Evolutionary conservation across 2,797 vertebrate genomes (phyloP).

Genomic region (Gymnoscopelus microlampas): DNA sequence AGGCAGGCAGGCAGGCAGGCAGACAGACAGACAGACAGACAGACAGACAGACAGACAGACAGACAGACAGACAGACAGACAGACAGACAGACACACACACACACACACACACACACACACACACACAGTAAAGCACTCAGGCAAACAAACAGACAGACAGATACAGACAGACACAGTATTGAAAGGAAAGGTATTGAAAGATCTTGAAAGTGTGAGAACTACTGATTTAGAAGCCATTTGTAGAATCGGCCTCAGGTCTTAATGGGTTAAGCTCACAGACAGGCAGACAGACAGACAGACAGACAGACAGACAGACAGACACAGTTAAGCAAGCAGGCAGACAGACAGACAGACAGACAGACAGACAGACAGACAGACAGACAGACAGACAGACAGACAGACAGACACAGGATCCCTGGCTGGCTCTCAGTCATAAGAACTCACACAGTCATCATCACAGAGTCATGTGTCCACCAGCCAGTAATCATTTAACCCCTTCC

Average conservation of each 20-base stretch:
- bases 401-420: neutral
- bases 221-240: no score
- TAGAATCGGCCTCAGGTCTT: no score
- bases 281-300: neutral
- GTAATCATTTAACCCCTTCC: no score
- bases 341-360: neutral
- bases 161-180: neutral
- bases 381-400: neutral
- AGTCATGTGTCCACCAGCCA: no score
- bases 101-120: neutral
- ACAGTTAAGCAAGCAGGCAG: no score
- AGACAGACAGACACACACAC: neutral
- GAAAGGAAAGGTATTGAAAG: no score
- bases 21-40: neutral
- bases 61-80: neutral
- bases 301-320: neutral
- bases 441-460: no score
- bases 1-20: no score
- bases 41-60: neutral
- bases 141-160: neutral
- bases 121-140: no score
- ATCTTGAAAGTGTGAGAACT: no score
- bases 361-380: neutral
- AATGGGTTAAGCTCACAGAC: no score
- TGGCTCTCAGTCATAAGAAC: no score